Percentiles rank a stretch among this genome's conserved stretches.
Evolutionary conservation across 2,113 vertebrate species (phyloP).

Genomic region (Bettongia penicillata): DNA sequence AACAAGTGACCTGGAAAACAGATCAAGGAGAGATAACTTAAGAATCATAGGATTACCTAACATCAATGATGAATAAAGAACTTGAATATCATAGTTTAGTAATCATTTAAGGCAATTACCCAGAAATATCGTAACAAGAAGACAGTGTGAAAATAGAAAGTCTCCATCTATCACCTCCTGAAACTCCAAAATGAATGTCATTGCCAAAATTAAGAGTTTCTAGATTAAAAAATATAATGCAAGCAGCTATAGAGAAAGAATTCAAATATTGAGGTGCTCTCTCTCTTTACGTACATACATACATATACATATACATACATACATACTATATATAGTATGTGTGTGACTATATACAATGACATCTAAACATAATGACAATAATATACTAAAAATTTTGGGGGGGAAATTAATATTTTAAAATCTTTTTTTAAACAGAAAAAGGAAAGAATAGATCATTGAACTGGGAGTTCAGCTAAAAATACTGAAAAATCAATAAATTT

Average conservation of each 20-base stretch:
- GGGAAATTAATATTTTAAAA: no score
- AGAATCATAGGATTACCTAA: neutral
- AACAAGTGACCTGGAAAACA: neutral
- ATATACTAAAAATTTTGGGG: no score
- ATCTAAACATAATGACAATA: neutral
- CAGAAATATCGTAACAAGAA: neutral
- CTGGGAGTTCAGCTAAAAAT: no score
- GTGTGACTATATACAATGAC: no score
- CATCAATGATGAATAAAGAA: neutral
- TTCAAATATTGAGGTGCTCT: neutral
- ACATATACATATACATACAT: no score
- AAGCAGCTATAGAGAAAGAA: neutral
- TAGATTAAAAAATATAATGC: neutral
- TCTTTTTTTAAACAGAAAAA: no score
- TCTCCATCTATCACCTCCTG: neutral
- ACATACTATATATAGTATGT: no score
- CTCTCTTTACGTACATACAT: neutral
- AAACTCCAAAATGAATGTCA: neutral
- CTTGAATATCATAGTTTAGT: neutral
- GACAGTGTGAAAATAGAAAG: neutral
- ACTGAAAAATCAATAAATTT: no score
- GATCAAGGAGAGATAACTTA: neutral
- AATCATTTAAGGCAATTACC: neutral
- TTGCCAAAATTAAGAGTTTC: neutral
- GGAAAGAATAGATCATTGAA: no score